Conservation (phyloP, 2,888 invertebrate species). For the Campoletis raptor region DNA sequence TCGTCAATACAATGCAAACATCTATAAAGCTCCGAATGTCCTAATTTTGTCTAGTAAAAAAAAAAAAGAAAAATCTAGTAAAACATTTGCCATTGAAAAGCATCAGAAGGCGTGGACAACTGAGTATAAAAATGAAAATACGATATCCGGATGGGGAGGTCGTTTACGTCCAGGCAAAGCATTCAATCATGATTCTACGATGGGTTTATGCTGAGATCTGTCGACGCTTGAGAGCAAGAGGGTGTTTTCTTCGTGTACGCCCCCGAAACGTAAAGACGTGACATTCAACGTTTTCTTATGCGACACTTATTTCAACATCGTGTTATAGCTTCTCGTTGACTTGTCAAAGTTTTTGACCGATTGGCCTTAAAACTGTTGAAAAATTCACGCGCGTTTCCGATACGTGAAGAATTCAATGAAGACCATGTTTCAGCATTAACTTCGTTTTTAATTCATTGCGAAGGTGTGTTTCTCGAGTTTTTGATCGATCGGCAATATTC, state of each 20-base stretch:
- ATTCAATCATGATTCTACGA: slow-evolving; percentile 34
- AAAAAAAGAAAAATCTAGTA: background rate
- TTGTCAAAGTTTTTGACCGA: slow-evolving; percentile 78
- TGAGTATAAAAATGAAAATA: slow-evolving; percentile 45
- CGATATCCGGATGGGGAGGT: slow-evolving; percentile 56
- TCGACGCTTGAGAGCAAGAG: slow-evolving; percentile 70
- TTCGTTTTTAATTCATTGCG: background rate
- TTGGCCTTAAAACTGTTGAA: slow-evolving; percentile 59
- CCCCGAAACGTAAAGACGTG: slow-evolving; percentile 76
- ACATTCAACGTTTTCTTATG: slow-evolving; percentile 62
- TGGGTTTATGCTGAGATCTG: slow-evolving; percentile 58
- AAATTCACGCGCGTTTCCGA: slow-evolving; percentile 14
- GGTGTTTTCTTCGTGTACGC: slow-evolving; percentile 68
- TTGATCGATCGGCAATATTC: slow-evolving; percentile 82
- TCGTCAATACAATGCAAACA: background rate
- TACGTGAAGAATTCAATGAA: slow-evolving; percentile 48
- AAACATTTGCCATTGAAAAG: background rate
- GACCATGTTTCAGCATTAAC: background rate
- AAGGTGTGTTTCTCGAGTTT: background rate
- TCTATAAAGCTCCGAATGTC: background rate
- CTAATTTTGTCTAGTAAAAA: background rate
- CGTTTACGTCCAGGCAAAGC: slow-evolving; percentile 9
- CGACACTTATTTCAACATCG: slow-evolving; percentile 39
- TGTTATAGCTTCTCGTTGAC: slow-evolving; percentile 63
- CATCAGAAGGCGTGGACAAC: slow-evolving; percentile 32